These are phyloP conservation scores for Heliopora coerulea DNA, from an alignment of 92 coral and sea anemone species.

Conservation along the genomic window DNA sequence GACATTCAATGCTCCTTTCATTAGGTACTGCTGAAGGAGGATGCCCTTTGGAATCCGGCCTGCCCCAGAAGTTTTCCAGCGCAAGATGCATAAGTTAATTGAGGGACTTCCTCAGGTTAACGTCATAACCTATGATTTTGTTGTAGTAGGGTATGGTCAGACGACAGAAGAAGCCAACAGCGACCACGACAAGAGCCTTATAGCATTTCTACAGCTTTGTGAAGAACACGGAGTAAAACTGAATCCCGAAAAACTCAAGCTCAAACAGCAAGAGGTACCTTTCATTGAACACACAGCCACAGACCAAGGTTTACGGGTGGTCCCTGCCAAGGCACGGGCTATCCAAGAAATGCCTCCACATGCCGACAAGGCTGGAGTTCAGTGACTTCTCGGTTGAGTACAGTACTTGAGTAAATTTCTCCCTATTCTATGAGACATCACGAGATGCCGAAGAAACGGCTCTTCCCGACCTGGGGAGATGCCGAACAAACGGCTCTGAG, in stretches of 20 bases:
- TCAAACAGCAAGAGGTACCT: constrained; percentile 31
- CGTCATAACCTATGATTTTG: constrained; percentile 42
- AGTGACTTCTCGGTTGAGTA: no score
- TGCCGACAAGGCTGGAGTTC: no score
- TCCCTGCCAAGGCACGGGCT: constrained; percentile 33
- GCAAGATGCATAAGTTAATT: constrained; percentile 40
- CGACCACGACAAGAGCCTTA: constrained; percentile 46
- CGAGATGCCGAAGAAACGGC: constrained; percentile 25
- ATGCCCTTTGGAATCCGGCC: no score
- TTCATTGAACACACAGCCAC: constrained; percentile 41
- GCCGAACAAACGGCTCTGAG: constrained; percentile 20
- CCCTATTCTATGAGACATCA: neutral
- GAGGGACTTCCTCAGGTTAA: constrained; percentile 40
- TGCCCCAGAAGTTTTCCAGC: constrained; percentile 48
- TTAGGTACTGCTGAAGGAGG: constrained; percentile 11
- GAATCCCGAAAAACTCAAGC: constrained; percentile 29
- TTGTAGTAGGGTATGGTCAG: constrained; percentile 32
- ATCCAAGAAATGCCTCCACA: constrained; percentile 36
- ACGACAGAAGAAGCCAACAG: constrained; percentile 32
- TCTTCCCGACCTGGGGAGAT: constrained; percentile 14
- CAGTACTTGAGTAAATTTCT: neutral
- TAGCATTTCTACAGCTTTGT: constrained; percentile 44
- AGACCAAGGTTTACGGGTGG: constrained; percentile 28
- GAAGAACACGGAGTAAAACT: constrained; percentile 36
- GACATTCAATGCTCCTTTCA: constrained; percentile 45